Conservation (phyloP, 1,140 invertebrate species). For the Bacillus rossius region DNA sequence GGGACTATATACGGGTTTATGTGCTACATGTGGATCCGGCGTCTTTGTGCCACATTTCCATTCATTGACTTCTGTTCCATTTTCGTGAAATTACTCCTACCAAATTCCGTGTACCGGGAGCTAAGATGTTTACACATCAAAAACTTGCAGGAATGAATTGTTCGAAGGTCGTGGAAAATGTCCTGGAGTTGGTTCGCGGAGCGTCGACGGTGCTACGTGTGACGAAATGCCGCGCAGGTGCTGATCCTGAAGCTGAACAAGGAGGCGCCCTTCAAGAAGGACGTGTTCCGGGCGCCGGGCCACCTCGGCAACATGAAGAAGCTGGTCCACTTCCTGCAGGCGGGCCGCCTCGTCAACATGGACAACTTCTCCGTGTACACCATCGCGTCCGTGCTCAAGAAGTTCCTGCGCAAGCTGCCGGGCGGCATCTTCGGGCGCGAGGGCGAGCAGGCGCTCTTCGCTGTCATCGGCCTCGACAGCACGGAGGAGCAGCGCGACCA, state of each 20-base stretch:
- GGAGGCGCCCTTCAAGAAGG: constrained; percentile 86
- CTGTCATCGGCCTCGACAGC: constrained; percentile 73
- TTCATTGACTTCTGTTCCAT: no score
- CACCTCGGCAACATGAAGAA: constrained; percentile 95
- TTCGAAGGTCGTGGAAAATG: no score
- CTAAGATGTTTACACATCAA: no score
- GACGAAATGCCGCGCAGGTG: constrained; percentile 61
- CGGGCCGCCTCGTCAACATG: constrained; percentile 94
- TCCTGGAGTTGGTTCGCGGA: no score
- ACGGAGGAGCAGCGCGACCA: constrained; percentile 81
- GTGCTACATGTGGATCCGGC: no score
- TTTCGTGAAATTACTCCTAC: no score
- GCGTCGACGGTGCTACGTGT: no score
- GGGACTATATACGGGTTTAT: no score
- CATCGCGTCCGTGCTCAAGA: constrained; percentile 95
- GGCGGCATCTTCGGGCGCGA: constrained; percentile 91
- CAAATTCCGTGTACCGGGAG: no score
- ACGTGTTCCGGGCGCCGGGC: constrained; percentile 91
- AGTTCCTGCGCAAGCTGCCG: constrained; percentile 96
- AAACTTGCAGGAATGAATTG: no score
- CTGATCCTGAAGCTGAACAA: constrained; percentile 92
- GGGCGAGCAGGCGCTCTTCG: constrained; percentile 86
- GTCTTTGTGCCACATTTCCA: no score
- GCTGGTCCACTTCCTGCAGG: constrained; percentile 82
- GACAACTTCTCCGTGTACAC: constrained; percentile 98